Evolutionary conservation across 2,888 invertebrate species (phyloP).

Genomic region (Helicoverpa assulta): DNA sequence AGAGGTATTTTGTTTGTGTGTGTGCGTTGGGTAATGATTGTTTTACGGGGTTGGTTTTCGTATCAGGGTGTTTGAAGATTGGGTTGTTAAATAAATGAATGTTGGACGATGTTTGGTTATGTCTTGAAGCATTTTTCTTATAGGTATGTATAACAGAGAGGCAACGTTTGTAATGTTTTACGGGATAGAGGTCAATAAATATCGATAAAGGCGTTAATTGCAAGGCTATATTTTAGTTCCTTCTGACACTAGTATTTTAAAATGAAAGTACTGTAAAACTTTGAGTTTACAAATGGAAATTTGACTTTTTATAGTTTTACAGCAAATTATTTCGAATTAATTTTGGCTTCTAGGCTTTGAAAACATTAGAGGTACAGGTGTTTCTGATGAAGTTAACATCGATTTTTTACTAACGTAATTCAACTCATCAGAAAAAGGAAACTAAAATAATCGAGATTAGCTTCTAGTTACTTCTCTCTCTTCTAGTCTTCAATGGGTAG

Average conservation of each 20-base stretch:
- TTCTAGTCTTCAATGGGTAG: too few species aligned
- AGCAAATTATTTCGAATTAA: background rate
- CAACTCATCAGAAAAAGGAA: background rate
- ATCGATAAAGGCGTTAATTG: too few species aligned
- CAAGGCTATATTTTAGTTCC: too few species aligned
- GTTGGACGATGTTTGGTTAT: background rate
- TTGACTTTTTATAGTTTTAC: too few species aligned
- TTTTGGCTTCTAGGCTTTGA: background rate
- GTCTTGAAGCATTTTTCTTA: background rate
- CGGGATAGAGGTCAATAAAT: too few species aligned
- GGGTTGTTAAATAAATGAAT: constrained; percentile 2
- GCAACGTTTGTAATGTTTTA: too few species aligned
- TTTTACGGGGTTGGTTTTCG: constrained; percentile 24
- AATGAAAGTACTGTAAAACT: too few species aligned
- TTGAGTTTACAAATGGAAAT: too few species aligned
- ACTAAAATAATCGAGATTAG: background rate
- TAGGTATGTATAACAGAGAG: too few species aligned
- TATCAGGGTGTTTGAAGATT: constrained; percentile 5
- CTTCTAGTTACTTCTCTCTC: too few species aligned
- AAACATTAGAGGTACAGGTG: background rate
- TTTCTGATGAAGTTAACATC: background rate
- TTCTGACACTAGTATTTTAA: too few species aligned
- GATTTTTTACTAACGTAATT: too few species aligned
- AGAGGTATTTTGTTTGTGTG: constrained; percentile 16
- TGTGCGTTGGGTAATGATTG: constrained; percentile 2